These are phyloP conservation scores for Hyla sarda DNA, from an alignment of 2,113 vertebrate species.

Conservation along the genomic window DNA sequence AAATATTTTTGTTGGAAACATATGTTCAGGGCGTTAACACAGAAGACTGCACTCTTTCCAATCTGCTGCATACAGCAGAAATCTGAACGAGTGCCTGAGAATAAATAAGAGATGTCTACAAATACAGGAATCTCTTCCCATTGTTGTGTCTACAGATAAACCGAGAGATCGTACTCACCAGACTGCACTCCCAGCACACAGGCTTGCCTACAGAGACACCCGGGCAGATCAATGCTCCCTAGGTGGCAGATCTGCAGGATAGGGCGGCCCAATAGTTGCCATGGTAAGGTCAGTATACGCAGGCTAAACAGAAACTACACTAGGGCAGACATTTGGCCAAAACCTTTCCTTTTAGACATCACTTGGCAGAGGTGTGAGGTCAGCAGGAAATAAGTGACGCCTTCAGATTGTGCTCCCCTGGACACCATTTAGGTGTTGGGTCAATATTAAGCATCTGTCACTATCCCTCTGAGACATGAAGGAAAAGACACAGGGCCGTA, in stretches of 20 bases:
- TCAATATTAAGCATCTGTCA: background rate
- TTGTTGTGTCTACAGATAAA: background rate
- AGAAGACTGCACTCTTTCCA: constrained; percentile 39
- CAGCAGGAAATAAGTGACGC: background rate
- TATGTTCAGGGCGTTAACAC: constrained; percentile 52
- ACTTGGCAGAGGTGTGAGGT: background rate
- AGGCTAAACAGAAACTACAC: background rate
- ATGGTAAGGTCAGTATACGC: constrained; percentile 43
- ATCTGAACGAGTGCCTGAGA: background rate
- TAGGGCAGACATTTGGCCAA: background rate
- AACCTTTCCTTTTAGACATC: background rate
- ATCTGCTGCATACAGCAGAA: constrained; percentile 14
- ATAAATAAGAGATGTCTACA: background rate
- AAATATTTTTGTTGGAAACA: constrained; percentile 42
- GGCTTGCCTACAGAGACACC: too few species aligned
- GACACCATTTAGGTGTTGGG: too few species aligned
- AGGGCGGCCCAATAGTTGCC: background rate
- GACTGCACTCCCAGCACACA: too few species aligned
- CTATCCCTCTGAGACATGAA: background rate
- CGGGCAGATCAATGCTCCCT: background rate
- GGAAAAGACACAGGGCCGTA: background rate
- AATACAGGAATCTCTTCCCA: background rate
- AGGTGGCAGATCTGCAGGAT: background rate
- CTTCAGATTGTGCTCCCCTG: background rate
- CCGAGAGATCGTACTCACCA: background rate